These are phyloP conservation scores for Athene cunicularia DNA, from an alignment of 2,113 vertebrate species.

Conservation along the genomic window DNA sequence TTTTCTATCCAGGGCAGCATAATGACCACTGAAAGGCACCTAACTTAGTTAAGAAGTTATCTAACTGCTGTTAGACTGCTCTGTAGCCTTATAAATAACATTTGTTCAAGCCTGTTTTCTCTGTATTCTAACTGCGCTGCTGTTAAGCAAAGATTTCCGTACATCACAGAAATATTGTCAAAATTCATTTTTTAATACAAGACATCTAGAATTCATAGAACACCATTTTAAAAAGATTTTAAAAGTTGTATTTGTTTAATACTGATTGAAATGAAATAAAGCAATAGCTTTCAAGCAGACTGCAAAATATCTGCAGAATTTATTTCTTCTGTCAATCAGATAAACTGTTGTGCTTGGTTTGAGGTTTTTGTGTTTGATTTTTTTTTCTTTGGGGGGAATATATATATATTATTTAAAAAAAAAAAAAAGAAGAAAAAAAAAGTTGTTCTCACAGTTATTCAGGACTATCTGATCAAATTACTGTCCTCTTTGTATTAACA, in stretches of 20 bases:
- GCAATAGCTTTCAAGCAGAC: not conserved
- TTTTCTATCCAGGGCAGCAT: not conserved
- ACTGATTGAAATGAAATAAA: not conserved
- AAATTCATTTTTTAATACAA: not conserved
- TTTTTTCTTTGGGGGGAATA: too few species aligned
- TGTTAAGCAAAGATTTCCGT: not conserved
- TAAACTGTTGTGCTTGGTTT: not conserved
- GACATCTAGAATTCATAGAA: not conserved
- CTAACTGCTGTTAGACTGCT: not conserved
- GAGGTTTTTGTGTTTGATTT: not conserved
- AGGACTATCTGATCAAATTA: not conserved
- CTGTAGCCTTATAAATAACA: not conserved
- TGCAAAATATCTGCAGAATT: not conserved
- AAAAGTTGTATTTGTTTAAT: not conserved
- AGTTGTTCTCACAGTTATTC: not conserved
- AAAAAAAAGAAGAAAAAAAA: not conserved
- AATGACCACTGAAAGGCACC: not conserved
- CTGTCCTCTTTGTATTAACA: not conserved
- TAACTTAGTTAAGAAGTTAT: not conserved
- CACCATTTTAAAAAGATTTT: not conserved
- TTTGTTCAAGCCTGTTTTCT: not conserved
- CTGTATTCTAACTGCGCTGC: not conserved
- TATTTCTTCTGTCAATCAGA: not conserved
- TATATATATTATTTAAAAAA: too few species aligned
- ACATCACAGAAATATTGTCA: not conserved